phyloP scores from a whole-genome alignment of 2,797 vertebrate species.

The Malurus leucopterus region DNA sequence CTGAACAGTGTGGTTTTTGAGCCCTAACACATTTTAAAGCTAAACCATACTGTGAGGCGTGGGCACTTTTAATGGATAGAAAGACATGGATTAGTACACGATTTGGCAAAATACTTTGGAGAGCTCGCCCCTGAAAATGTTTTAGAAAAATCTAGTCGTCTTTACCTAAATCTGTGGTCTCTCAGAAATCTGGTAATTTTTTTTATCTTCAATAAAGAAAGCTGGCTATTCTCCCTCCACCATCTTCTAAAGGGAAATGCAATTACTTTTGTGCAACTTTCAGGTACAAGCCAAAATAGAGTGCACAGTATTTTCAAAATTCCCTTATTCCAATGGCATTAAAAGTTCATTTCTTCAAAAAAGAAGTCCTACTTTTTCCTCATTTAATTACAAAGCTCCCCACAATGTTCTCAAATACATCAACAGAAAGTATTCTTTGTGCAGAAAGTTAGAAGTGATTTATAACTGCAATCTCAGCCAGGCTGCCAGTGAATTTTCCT shows the following conservation, averaged over 20 bases:
- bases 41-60: background rate
- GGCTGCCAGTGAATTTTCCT: background rate
- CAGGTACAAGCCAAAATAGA: background rate
- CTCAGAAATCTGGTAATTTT: background rate
- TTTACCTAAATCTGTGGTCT: background rate
- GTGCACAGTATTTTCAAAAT: background rate
- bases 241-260: background rate
- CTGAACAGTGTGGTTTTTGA: background rate
- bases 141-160: background rate
- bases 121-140: background rate
- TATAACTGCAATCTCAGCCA: background rate
- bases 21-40: background rate
- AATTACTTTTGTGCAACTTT: background rate
- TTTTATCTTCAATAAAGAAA: background rate
- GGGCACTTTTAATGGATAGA: background rate
- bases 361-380: background rate
- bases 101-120: background rate
- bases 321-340: background rate
- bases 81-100: rapidly evolving
- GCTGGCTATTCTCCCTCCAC: background rate
- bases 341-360: background rate
- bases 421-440: background rate
- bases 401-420: background rate
- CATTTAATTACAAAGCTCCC: background rate
- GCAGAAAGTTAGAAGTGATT: background rate